phyloP scores from a whole-genome alignment of 2,888 invertebrate genomes.

The Cenopis cana region DNA sequence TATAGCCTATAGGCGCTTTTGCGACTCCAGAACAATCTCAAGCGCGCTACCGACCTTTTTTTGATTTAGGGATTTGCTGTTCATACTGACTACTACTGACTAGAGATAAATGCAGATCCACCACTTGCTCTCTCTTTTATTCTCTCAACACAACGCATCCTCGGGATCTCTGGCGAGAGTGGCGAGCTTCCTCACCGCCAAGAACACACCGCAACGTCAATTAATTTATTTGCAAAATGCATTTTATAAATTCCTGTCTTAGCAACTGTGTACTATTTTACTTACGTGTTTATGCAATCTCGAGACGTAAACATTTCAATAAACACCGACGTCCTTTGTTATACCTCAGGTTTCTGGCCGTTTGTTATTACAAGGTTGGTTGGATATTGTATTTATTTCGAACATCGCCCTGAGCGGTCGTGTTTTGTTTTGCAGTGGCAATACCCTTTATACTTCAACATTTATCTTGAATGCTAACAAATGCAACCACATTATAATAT shows the following conservation, averaged over 20 bases:
- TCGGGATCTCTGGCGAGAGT: too few species aligned
- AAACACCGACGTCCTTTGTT: slow-evolving; percentile 1
- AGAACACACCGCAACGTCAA: too few species aligned
- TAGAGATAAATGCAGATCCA: too few species aligned
- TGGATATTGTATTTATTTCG: slow-evolving; percentile 2
- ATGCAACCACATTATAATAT: not conserved
- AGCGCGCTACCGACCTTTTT: too few species aligned
- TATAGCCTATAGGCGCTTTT: too few species aligned
- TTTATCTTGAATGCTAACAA: not conserved
- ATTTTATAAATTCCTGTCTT: not conserved
- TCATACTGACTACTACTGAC: too few species aligned
- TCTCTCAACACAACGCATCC: too few species aligned
- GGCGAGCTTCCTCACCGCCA: too few species aligned
- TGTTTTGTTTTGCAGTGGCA: not conserved
- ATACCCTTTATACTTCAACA: not conserved
- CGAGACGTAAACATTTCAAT: not conserved
- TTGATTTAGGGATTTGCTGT: too few species aligned
- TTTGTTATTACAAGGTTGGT: not conserved
- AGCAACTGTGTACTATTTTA: not conserved
- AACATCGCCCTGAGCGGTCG: not conserved
- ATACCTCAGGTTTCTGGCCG: not conserved
- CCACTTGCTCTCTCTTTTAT: too few species aligned
- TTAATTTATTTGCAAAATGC: too few species aligned
- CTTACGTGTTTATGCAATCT: not conserved
- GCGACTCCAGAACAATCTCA: too few species aligned